phyloP scores from a whole-genome alignment of 2,797 vertebrate genomes.

The Schizopygopsis malacanthus region DNA sequence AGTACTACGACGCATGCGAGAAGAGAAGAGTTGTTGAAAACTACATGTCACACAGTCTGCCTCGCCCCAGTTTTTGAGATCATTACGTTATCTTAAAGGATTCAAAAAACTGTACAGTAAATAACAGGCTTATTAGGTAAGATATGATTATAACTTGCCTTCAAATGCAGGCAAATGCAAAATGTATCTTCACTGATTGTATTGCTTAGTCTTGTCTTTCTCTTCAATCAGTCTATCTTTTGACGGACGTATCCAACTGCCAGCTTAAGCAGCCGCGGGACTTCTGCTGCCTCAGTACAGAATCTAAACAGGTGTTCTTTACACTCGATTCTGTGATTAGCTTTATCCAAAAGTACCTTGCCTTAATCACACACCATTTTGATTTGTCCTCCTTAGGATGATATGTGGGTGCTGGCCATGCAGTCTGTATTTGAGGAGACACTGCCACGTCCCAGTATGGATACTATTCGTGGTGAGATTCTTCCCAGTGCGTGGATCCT shows the following conservation, averaged over 20 bases:
- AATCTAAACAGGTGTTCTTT: conserved; percentile 88
- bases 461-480: conserved; percentile 90
- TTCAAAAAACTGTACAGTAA: not conserved
- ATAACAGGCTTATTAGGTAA: not conserved
- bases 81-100: not conserved
- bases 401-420: conserved; percentile 85
- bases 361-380: not conserved
- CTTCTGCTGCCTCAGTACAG: conserved; percentile 95
- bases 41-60: not conserved
- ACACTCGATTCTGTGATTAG: conserved; percentile 17
- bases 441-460: conserved; percentile 87
- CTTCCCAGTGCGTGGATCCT: conserved; percentile 95
- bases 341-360: not conserved
- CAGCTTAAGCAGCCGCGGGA: conserved; percentile 92
- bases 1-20: not conserved
- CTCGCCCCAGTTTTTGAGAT: not conserved
- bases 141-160: not conserved
- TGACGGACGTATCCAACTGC: conserved; percentile 85
- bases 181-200: not conserved
- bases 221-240: conserved; percentile 85
- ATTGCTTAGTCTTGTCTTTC: conserved; percentile 23
- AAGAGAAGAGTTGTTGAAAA: not conserved
- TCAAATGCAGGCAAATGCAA: not conserved
- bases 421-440: conserved; percentile 93
- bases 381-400: conserved; percentile 74